These are phyloP conservation scores for Limonius californicus DNA, from an alignment of 1,140 invertebrate genomes.

Conservation along the genomic window DNA sequence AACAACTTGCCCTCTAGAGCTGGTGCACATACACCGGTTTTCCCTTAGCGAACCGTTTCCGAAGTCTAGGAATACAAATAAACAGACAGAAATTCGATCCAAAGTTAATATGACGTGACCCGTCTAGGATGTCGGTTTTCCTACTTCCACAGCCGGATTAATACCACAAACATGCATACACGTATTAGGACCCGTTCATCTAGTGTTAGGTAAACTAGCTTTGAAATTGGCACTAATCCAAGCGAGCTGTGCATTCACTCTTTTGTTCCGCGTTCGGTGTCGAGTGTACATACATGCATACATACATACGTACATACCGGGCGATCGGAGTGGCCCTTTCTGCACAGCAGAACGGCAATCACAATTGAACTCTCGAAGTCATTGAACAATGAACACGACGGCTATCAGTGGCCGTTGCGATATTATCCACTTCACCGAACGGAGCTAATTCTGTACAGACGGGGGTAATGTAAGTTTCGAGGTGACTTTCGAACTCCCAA, in stretches of 20 bases:
- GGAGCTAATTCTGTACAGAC: background rate
- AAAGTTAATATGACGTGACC: background rate
- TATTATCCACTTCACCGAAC: background rate
- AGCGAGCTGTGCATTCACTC: background rate
- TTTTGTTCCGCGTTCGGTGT: background rate
- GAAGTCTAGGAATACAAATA: no score
- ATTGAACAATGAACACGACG: background rate
- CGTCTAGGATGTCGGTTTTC: background rate
- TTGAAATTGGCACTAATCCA: slow-evolving; percentile 1
- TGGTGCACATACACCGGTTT: no score
- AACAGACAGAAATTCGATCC: no score
- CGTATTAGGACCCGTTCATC: background rate
- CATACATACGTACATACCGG: background rate
- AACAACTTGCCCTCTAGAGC: no score
- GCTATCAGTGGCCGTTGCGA: background rate
- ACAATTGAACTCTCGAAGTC: background rate
- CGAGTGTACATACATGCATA: no score
- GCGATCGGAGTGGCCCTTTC: background rate
- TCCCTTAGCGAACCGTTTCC: no score
- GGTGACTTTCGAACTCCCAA: no score
- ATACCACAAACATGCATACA: slow-evolving; percentile 1
- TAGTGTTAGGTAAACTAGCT: background rate
- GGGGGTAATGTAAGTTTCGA: no score
- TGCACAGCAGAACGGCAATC: background rate
- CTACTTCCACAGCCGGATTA: background rate